Percentiles rank a stretch among this genome's conserved stretches.
Evolutionary conservation across 1,140 invertebrate genomes (phyloP).

Genomic region (Drosophila littoralis): DNA sequence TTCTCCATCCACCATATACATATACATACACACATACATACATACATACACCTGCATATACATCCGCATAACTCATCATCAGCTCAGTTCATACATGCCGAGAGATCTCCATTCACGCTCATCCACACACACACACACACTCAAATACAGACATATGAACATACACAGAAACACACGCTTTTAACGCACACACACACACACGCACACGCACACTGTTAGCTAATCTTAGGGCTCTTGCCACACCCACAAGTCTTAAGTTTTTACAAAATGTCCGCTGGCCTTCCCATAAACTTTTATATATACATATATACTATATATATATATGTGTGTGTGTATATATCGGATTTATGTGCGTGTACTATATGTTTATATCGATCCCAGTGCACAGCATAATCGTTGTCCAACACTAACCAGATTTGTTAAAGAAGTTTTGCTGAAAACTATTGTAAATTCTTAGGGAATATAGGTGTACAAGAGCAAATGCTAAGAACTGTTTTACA

Average conservation of each 20-base stretch:
- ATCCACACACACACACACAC: constrained; percentile 1
- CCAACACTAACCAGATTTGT: no score
- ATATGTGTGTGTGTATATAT: no score
- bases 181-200: constrained; percentile 3
- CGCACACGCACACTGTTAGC: not conserved
- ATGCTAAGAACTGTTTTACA: no score
- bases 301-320: not conserved
- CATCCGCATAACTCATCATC: constrained; percentile 9
- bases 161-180: constrained; percentile 4
- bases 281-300: not conserved
- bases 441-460: no score
- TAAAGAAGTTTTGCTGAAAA: no score
- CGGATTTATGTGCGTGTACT: not conserved
- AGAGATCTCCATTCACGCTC: constrained; percentile 10
- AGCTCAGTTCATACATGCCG: constrained; percentile 12
- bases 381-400: not conserved
- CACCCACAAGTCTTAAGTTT: constrained; percentile 5
- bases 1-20: constrained; percentile 29
- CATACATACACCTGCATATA: constrained; percentile 6
- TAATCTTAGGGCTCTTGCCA: not conserved
- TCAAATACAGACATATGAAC: not conserved
- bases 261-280: not conserved
- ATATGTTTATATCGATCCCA: not conserved
- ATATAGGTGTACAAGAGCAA: no score
- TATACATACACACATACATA: constrained; percentile 25